A percentile compares a stretch with the other conserved stretches of the same genome.
phyloP scores from a whole-genome alignment of 2,113 vertebrate genomes.

The Alosa alosa region DNA sequence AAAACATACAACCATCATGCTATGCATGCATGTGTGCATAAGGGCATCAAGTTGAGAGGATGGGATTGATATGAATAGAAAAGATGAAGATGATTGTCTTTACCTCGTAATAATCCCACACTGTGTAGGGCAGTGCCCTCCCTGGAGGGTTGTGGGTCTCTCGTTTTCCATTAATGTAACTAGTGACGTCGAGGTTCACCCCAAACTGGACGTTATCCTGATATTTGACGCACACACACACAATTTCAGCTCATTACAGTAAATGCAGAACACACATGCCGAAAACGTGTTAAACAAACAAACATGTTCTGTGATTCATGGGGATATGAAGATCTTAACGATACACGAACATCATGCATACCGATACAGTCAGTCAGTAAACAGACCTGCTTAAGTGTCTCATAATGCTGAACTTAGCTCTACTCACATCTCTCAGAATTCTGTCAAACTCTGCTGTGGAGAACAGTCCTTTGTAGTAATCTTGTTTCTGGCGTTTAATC shows the following conservation, averaged over 20 bases:
- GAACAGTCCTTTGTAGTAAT: conserved; percentile 87
- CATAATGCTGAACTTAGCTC: neutral
- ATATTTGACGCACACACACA: neutral
- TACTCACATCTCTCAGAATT: conserved; percentile 75
- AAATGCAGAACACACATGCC: neutral
- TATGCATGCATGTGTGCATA: too few relatives aligned
- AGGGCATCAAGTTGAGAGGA: neutral
- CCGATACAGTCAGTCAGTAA: too few relatives aligned
- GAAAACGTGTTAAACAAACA: neutral
- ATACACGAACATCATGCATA: neutral
- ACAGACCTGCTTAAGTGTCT: neutral
- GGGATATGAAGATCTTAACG: neutral
- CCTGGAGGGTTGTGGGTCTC: conserved; percentile 89
- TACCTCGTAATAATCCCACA: conserved; percentile 89
- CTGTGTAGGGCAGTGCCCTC: conserved; percentile 81
- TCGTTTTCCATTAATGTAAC: conserved; percentile 80
- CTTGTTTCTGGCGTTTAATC: conserved; percentile 75
- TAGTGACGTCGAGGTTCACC: conserved; percentile 91
- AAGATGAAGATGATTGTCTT: neutral
- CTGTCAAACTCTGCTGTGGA: conserved; percentile 87
- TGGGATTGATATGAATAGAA: neutral
- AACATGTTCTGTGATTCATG: neutral
- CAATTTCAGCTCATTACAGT: neutral
- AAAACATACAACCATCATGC: too few relatives aligned
- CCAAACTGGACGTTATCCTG: conserved; percentile 84